phyloP scores from a whole-genome alignment of 1,140 invertebrate genomes.

The Trachymyrmex cornetzi region DNA sequence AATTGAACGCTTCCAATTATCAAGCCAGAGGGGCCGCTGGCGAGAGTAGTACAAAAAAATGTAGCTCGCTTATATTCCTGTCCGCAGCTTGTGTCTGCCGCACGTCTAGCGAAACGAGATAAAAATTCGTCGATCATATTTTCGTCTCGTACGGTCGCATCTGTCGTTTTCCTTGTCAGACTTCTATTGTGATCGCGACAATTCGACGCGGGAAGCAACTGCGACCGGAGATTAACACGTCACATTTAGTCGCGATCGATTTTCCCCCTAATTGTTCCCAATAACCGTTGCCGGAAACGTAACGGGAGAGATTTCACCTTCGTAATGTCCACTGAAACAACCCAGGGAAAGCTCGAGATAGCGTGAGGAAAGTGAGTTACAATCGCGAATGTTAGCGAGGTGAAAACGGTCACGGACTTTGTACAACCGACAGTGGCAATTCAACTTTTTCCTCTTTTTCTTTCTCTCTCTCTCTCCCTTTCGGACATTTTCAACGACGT shows the following conservation, averaged over 20 bases:
- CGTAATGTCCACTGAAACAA: conserved; percentile 46
- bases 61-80: conserved; percentile 19
- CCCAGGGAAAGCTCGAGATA: conserved; percentile 34
- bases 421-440: conserved; percentile 31
- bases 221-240: conserved; percentile 40
- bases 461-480: not conserved
- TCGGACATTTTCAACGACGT: conserved; percentile 32
- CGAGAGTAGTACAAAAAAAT: not conserved
- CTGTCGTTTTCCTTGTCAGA: conserved; percentile 4
- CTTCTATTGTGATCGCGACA: conserved; percentile 11
- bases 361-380: conserved; percentile 57
- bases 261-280: conserved; percentile 49
- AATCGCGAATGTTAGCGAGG: conserved; percentile 22
- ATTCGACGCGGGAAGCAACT: conserved; percentile 11
- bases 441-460: not conserved
- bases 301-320: conserved; percentile 46
- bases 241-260: conserved; percentile 43
- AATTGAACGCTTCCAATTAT: conserved; percentile 83
- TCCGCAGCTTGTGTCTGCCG: conserved; percentile 12
- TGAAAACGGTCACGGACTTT: conserved; percentile 40
- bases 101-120: conserved; percentile 42
- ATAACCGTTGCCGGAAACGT: conserved; percentile 38
- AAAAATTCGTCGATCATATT: conserved; percentile 53
- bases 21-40: conserved; percentile 52
- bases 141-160: conserved; percentile 19